Evolutionary conservation across 35 echinoderm and acorn worm species (phyloP), one percentile per base, ranked within the genome.

Genomic region (Acanthaster planci): DNA sequence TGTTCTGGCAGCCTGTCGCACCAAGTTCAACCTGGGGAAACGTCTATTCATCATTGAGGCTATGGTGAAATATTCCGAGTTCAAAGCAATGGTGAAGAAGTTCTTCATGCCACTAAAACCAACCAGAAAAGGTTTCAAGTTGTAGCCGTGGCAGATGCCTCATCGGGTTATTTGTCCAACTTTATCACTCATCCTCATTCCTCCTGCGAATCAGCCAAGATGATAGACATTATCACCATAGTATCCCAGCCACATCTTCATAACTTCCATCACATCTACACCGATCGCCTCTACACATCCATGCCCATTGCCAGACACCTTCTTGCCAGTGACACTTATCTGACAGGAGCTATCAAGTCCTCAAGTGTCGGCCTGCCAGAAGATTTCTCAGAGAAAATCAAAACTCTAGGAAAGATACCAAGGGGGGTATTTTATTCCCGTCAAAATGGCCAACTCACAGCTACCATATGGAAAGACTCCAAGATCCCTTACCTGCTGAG

Each of bases 41-140:
- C 17, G 82, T 7, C 31, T 89, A 59, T 34, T 79, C 16, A 72
- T 52, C 5, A 79, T 82, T 77, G 87, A 89, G 64, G 87, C 87
- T 7, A 89, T 89, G 87, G 67, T 89, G 1, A 78, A 40, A 27
- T 89, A 77, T 7, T 77, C 30, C 31, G 84, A 67, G 5, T 89
- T 76, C 31, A 52, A 36, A 39, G 78, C 31, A 0, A 35, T 15
- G 19, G 72, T 83, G 39, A 22, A 38, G 29, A 83, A 83, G 21
- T 89, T 89, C 76, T 82, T 81, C 21, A 67, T 82, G 55, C 37
- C 57, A 51, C 53, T 51, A 6, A 89, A 89, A 23, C 87, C 87
- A 8, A 89, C 81, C 32, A 39, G 79, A 76, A 21, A 18, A 2
- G 87, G 87, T 10, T 89, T 72, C 50, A 89, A 89, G 55, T 54